Base-by-base conservation (phyloP, 2,113 vertebrate species). In the Pongo abelii region DNA sequence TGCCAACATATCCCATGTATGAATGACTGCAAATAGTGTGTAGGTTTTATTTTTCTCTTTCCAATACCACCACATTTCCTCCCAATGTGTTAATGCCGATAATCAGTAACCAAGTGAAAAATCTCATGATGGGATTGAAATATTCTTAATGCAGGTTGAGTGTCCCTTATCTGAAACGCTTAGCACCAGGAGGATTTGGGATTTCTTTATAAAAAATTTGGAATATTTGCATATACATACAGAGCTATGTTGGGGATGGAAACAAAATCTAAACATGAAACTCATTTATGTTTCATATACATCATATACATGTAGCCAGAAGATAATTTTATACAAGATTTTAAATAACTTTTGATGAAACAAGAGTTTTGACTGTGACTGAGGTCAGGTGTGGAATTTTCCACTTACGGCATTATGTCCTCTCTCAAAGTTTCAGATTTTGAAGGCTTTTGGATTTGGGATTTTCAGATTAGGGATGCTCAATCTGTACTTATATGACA, bases 101-200 rank as follows among this genome's bases (percentile, higher is more conserved):
- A 78, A 95, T 94, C 69, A 93, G 90, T 78, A 95, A 92, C 87
- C 87, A 93, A 92, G 70, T n/a, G 18, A 92, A 81, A 95, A 93
- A 72, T 38, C 64, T 88, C 88, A 85, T 32, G 80, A 90, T 88
- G 35, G 6, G 43, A 80, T 81, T 88, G 90, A 96, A 96, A 93
- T 92, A 88, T 77, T 80, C 95, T n/a, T 52, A 94, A 81, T 70
- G 25, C 27, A 78, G 27, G 75, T 48, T 78, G 43, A 48, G 27
- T 48, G 27, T 17, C 25, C 6, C 25, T 77, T 77, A 8, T 46
- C 25, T 27, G 43, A 77, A 46, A 78, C 2, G 16, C 75, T 48
- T 78, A 27, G 43, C 16, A 78, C 43, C 27, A 48, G 43, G 46
- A 78, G 8, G 46, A 16, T 78, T 78, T 48, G 8, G 27, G 7